Base-by-base conservation (phyloP, 2,888 invertebrate genomes). In the Tetranychus piercei region DNA sequence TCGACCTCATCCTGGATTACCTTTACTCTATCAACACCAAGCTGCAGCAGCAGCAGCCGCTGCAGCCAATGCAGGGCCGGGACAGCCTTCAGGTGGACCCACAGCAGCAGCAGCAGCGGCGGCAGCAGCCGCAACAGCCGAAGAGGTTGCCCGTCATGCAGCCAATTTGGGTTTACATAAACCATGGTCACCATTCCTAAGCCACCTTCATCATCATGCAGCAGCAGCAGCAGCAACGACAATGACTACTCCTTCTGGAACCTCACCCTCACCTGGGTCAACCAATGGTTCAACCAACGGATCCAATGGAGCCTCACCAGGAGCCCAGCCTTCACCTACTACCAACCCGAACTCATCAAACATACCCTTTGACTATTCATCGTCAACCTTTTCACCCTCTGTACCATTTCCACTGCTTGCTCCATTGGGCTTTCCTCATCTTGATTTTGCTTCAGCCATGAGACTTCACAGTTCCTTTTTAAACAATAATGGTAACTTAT, bases 361-460 rank as follows among this genome's bases (percentile, higher is more conserved):
- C 34, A 3, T 34, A 34, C 34, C 34, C 34, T 34, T 34, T 34
- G 34, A 34, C 34, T 34, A 34, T 34, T 34, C 34, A 55, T 55
- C 55, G 15, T 55, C 55, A 55, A 18, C 20, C n/a, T n/a, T 23
- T 66, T 44, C 55, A 71, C 7, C 44, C 55, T 55, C 55, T 55
- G 45, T 72, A 23, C 66, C 75, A 44, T 73, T 74, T 23, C 74
- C 75, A 20, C 66, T 75, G 34, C 55, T 55, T 55, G 55, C 11
- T 15, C 74, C 75, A 7, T 64, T 75, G 18, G 75, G 75, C n/a
- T 69, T 75, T 71, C 75, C 69, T 71, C 75, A 75, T 9, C 73
- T 75, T 18, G 75, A 75, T 23, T 75, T 75, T 45, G 22, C 75
- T 9, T 18, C 72, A 44, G 44, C 71, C n/a, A 74, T 74, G 74